These are phyloP conservation scores for Microtus oregoni DNA, from an alignment of 2,113 vertebrate genomes.

Conservation along the genomic window DNA sequence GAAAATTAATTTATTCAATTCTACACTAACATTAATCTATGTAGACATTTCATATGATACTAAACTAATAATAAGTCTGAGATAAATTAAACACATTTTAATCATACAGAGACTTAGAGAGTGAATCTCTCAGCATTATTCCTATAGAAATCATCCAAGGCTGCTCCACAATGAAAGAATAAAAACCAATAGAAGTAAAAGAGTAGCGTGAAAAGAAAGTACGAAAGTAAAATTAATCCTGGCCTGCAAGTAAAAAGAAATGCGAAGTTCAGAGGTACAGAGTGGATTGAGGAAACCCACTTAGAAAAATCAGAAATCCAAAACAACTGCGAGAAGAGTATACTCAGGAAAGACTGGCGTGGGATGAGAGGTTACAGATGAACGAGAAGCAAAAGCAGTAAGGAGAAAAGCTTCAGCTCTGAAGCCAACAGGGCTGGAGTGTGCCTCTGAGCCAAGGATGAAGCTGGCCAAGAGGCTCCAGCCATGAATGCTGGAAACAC, in stretches of 20 bases:
- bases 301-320: neutral
- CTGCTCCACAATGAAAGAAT: neutral
- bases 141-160: conserved; percentile 15
- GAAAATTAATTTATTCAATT: conserved; percentile 16
- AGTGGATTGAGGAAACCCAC: neutral
- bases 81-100: conserved; percentile 24
- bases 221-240: neutral
- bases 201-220: neutral
- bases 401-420: neutral
- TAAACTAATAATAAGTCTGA: neutral
- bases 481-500: neutral
- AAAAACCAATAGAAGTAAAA: neutral
- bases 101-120: neutral
- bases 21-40: neutral
- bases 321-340: neutral
- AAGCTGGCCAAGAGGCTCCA: neutral
- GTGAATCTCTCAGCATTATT: neutral
- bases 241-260: neutral
- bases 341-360: neutral
- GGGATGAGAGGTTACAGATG: neutral
- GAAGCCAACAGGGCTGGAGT: neutral
- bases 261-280: neutral
- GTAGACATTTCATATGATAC: neutral
- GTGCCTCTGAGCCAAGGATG: neutral
- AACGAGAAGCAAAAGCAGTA: neutral